Percentiles rank a stretch among this genome's conserved stretches.
Evolutionary conservation across 2,888 invertebrate genomes (phyloP).

Genomic region (Steinernema hermaphroditum): DNA sequence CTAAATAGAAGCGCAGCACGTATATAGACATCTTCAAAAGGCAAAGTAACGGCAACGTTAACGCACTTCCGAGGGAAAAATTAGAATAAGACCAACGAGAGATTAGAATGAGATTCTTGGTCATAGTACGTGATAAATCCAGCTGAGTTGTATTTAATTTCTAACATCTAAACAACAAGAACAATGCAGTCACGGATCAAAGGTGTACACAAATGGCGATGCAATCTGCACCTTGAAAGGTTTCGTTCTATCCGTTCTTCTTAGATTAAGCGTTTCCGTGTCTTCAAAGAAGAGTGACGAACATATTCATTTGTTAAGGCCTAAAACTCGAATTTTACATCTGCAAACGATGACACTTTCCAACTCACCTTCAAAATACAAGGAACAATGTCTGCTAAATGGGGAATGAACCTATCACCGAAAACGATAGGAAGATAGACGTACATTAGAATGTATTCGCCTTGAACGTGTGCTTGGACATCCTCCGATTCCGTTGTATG

Average conservation of each 20-base stretch:
- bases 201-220: neutral
- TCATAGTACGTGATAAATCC: conserved; percentile 8
- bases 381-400: conserved; percentile 93
- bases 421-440: conserved; percentile 98
- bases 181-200: neutral
- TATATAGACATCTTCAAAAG: too few relatives aligned
- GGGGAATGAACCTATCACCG: conserved; percentile 89
- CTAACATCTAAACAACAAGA: too few relatives aligned
- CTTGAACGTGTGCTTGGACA: conserved; percentile 84
- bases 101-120: too few relatives aligned
- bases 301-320: conserved; percentile 97
- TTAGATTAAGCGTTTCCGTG: conserved; percentile 93
- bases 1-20: too few relatives aligned
- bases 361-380: conserved; percentile 81
- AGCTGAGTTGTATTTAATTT: too few relatives aligned
- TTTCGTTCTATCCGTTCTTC: neutral
- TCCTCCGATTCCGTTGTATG: conserved; percentile 63
- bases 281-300: conserved; percentile 90
- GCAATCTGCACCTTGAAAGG: neutral
- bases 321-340: conserved; percentile 61
- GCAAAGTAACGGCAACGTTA: too few relatives aligned
- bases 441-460: conserved; percentile 99
- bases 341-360: neutral
- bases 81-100: too few relatives aligned
- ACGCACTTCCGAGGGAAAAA: too few relatives aligned